phyloP scores from a whole-genome alignment of 2,888 invertebrate species.

The Pristionchus maxplancki region DNA sequence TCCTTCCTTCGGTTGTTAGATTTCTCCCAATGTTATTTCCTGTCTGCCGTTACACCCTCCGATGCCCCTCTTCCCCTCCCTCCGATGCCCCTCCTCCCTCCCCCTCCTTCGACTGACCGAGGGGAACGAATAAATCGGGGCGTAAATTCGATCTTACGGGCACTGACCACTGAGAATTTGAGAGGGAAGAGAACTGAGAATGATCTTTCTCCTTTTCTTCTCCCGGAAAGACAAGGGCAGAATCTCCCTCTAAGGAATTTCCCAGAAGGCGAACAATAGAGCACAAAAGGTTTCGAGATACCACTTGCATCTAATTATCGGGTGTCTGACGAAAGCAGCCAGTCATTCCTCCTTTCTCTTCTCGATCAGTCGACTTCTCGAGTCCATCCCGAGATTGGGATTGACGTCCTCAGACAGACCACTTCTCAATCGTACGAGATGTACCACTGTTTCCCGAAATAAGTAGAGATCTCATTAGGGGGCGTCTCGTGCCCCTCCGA shows the following conservation, averaged over 20 bases:
- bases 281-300: background rate
- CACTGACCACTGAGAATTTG: constrained; percentile 26
- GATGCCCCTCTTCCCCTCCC: background rate
- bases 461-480: background rate
- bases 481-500: background rate
- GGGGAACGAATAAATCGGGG: constrained; percentile 27
- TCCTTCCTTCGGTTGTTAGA: background rate
- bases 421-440: background rate
- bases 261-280: background rate
- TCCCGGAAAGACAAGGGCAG: background rate
- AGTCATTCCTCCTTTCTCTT: too few relatives aligned
- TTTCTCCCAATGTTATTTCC: constrained; percentile 35
- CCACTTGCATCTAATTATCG: background rate
- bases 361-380: background rate
- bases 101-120: constrained; percentile 37
- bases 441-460: background rate
- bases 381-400: background rate
- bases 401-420: background rate
- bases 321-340: too few relatives aligned
- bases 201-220: background rate
- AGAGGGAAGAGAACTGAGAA: background rate
- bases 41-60: constrained; percentile 11
- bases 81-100: background rate
- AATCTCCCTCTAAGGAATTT: background rate
- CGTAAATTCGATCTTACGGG: constrained; percentile 43